Conservation (phyloP, 92 coral and sea anemone species). For the Siderastrea radians region DNA sequence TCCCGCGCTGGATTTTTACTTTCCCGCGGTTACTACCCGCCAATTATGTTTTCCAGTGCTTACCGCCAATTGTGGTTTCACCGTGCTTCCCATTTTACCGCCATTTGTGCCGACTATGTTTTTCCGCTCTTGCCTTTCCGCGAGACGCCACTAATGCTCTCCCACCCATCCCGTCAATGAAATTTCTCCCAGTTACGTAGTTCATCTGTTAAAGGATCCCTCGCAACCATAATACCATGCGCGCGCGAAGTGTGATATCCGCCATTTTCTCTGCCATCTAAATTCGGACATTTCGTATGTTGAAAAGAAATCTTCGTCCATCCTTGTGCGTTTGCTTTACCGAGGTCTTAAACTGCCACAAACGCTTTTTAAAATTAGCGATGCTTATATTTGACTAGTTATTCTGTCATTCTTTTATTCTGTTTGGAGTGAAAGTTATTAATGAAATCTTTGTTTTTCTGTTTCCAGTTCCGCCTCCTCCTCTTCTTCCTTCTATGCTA, state of each 20-base stretch:
- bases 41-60: too few species aligned
- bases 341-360: slow-evolving; percentile 17
- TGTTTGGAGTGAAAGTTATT: neutral
- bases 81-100: too few species aligned
- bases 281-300: neutral
- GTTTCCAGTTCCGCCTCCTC: slow-evolving; percentile 21
- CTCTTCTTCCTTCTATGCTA: slow-evolving; percentile 56
- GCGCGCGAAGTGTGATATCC: slow-evolving; percentile 4
- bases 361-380: slow-evolving; percentile 1
- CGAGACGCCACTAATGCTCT: too few species aligned
- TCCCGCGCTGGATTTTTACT: too few species aligned
- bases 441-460: neutral
- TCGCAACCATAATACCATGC: slow-evolving; percentile 26
- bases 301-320: slow-evolving; percentile 15
- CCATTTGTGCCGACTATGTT: too few species aligned
- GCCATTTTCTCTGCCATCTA: slow-evolving; percentile 1
- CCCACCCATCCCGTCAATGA: too few species aligned
- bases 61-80: too few species aligned
- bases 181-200: too few species aligned
- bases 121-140: too few species aligned
- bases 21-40: too few species aligned
- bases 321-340: slow-evolving; percentile 23
- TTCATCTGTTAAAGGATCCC: neutral
- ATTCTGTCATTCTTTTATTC: neutral
- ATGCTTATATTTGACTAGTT: slow-evolving; percentile 6